Evolutionary conservation across 2,888 invertebrate genomes (phyloP).

Genomic region (Phyllotreta striolata): DNA sequence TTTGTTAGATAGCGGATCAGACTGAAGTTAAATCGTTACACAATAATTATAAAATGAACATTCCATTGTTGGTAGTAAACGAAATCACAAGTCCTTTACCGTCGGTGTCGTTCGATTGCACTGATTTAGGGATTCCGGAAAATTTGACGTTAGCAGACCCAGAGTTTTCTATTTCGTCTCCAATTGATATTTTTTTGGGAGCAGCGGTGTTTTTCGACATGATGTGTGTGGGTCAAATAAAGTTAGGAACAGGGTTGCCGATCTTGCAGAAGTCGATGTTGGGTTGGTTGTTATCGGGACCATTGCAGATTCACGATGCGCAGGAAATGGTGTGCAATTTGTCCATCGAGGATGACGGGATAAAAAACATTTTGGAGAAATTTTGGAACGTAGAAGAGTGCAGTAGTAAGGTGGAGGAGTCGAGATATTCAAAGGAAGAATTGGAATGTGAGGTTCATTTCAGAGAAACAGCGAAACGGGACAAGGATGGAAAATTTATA

Average conservation of each 20-base stretch:
- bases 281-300: background rate
- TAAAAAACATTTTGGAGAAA: slow-evolving; percentile 21
- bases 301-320: background rate
- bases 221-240: slow-evolving; percentile 25
- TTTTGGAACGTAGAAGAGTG: slow-evolving; percentile 32
- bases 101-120: background rate
- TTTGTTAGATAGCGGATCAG: slow-evolving; percentile 29
- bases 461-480: background rate
- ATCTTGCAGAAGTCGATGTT: slow-evolving; percentile 14
- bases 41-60: background rate
- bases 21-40: background rate
- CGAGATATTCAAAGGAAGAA: slow-evolving; percentile 3
- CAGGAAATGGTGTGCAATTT: no score
- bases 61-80: slow-evolving; percentile 3
- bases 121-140: slow-evolving; percentile 14
- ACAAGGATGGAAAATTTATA: slow-evolving; percentile 2
- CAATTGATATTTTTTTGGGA: slow-evolving; percentile 30
- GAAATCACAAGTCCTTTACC: slow-evolving; percentile 5
- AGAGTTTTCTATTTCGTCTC: slow-evolving; percentile 12
- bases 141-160: slow-evolving; percentile 23
- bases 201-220: slow-evolving; percentile 29
- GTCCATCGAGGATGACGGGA: no score
- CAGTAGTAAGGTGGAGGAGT: background rate
- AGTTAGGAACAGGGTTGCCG: background rate
- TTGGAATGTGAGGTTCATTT: slow-evolving; percentile 6